These are phyloP conservation scores for Leptura quadrifasciata DNA, from an alignment of 2,888 invertebrate genomes.

Conservation along the genomic window DNA sequence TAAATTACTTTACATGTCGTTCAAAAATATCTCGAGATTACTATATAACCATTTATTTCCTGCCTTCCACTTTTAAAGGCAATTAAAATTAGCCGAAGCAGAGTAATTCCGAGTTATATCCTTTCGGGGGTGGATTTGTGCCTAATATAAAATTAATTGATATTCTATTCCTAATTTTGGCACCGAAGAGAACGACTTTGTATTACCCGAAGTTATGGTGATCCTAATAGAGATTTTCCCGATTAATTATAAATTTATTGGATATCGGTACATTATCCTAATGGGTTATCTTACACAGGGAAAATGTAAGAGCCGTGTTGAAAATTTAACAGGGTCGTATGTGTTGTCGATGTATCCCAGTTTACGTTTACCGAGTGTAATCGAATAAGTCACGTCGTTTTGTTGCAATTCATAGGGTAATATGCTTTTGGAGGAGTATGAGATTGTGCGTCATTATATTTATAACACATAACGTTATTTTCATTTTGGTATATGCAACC, in stretches of 20 bases:
- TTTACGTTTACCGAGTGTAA: no score
- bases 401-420: no score
- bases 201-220: slow-evolving; percentile 7
- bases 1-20: slow-evolving; percentile 1
- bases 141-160: slow-evolving; percentile 7
- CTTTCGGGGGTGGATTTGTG: slow-evolving; percentile 2
- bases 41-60: not conserved
- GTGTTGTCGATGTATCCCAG: no score
- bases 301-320: no score
- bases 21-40: slow-evolving; percentile 11
- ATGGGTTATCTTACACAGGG: not conserved
- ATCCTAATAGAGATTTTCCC: not conserved
- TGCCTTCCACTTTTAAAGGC: not conserved
- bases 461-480: no score
- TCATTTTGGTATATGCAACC: no score
- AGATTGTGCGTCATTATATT: no score
- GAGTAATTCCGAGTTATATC: not conserved
- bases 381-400: no score
- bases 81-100: slow-evolving; percentile 3
- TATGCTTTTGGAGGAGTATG: no score
- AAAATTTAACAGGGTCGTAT: no score
- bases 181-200: not conserved
- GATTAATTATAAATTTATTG: slow-evolving; percentile 7
- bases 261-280: not conserved
- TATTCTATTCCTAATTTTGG: slow-evolving; percentile 4